These are phyloP conservation scores for Oryctolagus cuniculus DNA, from an alignment of 2,113 vertebrate genomes.

Conservation along the genomic window mOryCun1.1 NC_091451.1:37662501-37663000, in stretches of 20 bases:
- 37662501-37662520: too few species aligned
- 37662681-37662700: too few species aligned
- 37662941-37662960: not conserved
- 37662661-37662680: too few species aligned
- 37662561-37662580: too few species aligned
- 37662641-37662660: too few species aligned
- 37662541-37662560: too few species aligned
- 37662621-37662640: too few species aligned
- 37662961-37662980: not conserved
- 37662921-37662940: not conserved
- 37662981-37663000: not conserved
- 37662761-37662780: not conserved
- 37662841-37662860: not conserved
- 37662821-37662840: not conserved
- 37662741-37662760: not conserved
- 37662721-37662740: not conserved
- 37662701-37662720: too few species aligned
- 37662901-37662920: not conserved
- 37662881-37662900: not conserved
- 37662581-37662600: too few species aligned
- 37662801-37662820: not conserved
- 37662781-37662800: rapidly evolving
- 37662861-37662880: not conserved
- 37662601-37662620: too few species aligned
- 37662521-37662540: too few species aligned